These are phyloP conservation scores for Heliothis subflexa DNA, from an alignment of 1,140 invertebrate genomes.

Conservation along the genomic window DNA sequence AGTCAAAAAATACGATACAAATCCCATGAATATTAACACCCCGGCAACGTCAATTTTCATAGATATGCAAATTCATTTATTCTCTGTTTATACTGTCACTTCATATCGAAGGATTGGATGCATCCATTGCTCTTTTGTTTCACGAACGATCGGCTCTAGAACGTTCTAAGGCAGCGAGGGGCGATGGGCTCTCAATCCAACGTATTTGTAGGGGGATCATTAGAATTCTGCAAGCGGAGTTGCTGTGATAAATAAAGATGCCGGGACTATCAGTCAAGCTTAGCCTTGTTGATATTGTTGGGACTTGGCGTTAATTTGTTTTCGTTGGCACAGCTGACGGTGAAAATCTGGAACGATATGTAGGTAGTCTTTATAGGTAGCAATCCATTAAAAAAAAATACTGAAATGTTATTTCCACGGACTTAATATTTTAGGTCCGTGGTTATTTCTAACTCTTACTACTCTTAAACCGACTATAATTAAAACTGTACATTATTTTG, in stretches of 20 bases:
- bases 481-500: no score
- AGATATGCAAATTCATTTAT: constrained; percentile 33
- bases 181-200: neutral
- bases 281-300: constrained; percentile 22
- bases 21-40: constrained; percentile 38
- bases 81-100: neutral
- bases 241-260: constrained; percentile 41
- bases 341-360: neutral
- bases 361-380: neutral
- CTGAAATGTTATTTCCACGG: no score
- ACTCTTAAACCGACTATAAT: no score
- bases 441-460: no score
- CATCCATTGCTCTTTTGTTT: neutral
- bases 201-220: neutral
- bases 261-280: constrained; percentile 32
- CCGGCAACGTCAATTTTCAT: constrained; percentile 30
- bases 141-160: neutral
- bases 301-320: constrained; percentile 32
- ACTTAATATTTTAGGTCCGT: no score
- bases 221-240: constrained; percentile 19
- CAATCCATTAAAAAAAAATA: neutral
- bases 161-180: neutral
- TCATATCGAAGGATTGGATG: neutral
- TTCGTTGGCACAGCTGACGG: neutral
- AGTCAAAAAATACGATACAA: constrained; percentile 5